Evolutionary conservation across 1,140 invertebrate genomes (phyloP), one percentile per base, ranked within the genome.

Genomic region (Probaryconus sp.): DNA sequence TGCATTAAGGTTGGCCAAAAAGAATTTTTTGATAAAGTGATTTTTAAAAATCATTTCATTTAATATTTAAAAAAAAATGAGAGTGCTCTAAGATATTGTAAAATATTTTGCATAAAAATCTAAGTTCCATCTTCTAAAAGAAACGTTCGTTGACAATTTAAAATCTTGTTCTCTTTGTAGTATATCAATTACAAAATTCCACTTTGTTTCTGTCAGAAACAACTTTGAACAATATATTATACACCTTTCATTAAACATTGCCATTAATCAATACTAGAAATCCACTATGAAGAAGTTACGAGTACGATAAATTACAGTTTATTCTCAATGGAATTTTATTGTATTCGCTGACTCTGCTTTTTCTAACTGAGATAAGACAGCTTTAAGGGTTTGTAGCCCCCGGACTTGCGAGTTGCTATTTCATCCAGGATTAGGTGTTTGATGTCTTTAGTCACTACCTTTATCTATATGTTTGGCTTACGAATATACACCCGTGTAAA

Each of bases 281-380:
- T 55, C 30, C 64, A 51, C 37, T 21, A 28, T 55, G 38, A 48
- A 69, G 38, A 69, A 53, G 35, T 50, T 53, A 45, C 17, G 5
- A 43, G 51, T 42, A 40, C 58, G 37, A 58, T 64, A 65, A 69
- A 75, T 75, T 60, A 51, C 26, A 33, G 30, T 75, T 75, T 63
- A 75, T 69, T 69, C 51, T 60, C 72, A 50, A 65, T 61, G 55
- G 72, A 76, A 69, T 76, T 70, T 60, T 65, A 76, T 76, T 75
- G 50, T 55, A 42, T 48, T 51, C 51, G 60, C 50, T 64, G 65
- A 70, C 72, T 51, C 0, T 24, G 35, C 47, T 69, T 70, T 73
- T 76, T 70, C 65, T 48, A 38, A 38, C 53, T 33, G 31, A 45
- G 26, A 56, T 60, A 53, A 65, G 38, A 61, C 42, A 48, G 60